Conservation (phyloP, 2,797 vertebrate species). For the Iguana delicatissima region DNA sequence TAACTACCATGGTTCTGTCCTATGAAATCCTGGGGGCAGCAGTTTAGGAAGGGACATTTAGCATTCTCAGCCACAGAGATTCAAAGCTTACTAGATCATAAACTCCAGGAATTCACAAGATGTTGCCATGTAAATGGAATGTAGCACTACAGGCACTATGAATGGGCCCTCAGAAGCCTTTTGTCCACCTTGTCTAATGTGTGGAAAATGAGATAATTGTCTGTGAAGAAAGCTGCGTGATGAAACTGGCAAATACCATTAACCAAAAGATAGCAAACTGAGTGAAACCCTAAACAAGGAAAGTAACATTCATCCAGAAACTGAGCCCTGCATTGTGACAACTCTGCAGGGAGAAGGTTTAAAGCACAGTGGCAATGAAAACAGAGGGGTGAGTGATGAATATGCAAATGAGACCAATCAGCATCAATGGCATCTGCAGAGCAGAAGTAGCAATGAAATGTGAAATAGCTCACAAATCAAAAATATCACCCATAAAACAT, state of each 20-base stretch:
- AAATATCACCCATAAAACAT: conserved; percentile 79
- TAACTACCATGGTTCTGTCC: too few relatives aligned
- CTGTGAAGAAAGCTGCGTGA: conserved; percentile 51
- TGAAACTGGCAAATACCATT: conserved; percentile 72
- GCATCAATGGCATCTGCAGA: conserved; percentile 76
- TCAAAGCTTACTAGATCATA: too few relatives aligned
- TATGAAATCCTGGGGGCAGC: too few relatives aligned
- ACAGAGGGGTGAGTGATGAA: conserved; percentile 69
- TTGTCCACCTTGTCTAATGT: conserved; percentile 70
- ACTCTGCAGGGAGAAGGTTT: conserved; percentile 65
- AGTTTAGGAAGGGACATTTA: too few relatives aligned
- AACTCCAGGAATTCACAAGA: too few relatives aligned
- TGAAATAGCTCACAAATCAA: conserved; percentile 77
- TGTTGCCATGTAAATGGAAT: too few relatives aligned
- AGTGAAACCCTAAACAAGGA: conserved; percentile 53
- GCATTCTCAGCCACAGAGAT: too few relatives aligned
- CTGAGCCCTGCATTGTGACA: conserved; percentile 62
- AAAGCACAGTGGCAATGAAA: conserved; percentile 76
- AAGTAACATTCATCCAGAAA: conserved; percentile 76
- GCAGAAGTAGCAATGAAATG: conserved; percentile 75
- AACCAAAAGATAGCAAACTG: conserved; percentile 50
- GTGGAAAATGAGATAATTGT: conserved; percentile 46
- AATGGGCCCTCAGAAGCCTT: conserved; percentile 52
- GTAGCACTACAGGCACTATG: too few relatives aligned
- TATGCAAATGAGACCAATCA: conserved; percentile 80